These are phyloP conservation scores for Melozone crissalis DNA, from an alignment of 2,113 vertebrate genomes.

Conservation along the genomic window DNA sequence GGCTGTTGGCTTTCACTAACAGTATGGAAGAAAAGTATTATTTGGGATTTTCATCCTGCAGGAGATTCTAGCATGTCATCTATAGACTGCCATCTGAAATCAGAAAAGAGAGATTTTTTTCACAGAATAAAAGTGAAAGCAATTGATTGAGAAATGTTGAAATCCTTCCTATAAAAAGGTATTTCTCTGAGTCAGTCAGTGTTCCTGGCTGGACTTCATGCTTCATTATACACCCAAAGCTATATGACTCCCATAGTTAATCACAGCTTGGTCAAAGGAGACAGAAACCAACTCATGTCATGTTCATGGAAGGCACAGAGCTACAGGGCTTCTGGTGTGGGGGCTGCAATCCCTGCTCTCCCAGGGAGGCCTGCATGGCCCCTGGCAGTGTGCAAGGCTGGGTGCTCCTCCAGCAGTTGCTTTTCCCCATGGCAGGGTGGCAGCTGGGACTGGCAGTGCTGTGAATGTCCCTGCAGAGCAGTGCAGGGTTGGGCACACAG, in stretches of 20 bases:
- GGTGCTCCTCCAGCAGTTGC: neutral
- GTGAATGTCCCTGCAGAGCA: neutral
- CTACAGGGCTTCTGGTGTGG: neutral
- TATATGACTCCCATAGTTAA: neutral
- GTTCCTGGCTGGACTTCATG: neutral
- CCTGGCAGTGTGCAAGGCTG: neutral
- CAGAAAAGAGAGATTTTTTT: neutral
- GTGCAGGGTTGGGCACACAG: neutral
- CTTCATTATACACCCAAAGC: neutral
- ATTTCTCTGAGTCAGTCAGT: neutral
- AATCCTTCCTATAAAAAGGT: neutral
- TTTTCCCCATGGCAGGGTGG: neutral
- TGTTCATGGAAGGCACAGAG: neutral
- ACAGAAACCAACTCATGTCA: rapidly evolving
- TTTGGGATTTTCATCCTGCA: neutral
- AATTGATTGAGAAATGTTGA: neutral
- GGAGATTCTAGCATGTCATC: neutral
- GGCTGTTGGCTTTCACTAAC: neutral
- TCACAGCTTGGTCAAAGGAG: neutral
- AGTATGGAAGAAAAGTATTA: neutral
- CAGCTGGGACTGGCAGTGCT: neutral
- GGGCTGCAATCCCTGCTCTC: neutral
- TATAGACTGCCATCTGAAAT: neutral
- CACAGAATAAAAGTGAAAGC: neutral
- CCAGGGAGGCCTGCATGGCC: neutral